A percentile compares a stretch with the other conserved stretches of the same genome.
These are phyloP conservation scores for Coelopa pilipes DNA, from an alignment of 2,888 invertebrate genomes.

Conservation along the genomic window DNA sequence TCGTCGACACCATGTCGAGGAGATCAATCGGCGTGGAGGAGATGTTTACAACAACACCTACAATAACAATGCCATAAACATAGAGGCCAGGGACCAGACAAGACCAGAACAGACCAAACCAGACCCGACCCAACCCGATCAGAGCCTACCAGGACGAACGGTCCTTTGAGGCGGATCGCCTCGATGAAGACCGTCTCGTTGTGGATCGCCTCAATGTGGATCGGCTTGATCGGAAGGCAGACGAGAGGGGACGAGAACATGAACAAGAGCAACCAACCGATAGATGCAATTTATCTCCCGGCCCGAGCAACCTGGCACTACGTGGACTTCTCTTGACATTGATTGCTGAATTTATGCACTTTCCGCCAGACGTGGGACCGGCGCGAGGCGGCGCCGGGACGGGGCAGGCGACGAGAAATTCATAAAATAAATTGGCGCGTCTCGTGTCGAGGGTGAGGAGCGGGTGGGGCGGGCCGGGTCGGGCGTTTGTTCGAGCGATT, in stretches of 20 bases:
- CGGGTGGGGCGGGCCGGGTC: too few species aligned
- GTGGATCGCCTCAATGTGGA: background rate
- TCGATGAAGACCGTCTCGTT: conserved; percentile 8
- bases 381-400: too few species aligned
- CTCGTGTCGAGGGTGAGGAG: background rate
- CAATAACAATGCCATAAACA: too few species aligned
- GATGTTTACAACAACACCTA: too few species aligned
- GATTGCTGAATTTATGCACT: conserved; percentile 30
- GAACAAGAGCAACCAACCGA: background rate
- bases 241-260: background rate
- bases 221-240: background rate
- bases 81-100: too few species aligned
- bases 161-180: background rate
- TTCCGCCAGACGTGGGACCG: background rate
- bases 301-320: too few species aligned
- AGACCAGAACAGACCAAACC: too few species aligned
- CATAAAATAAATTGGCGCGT: conserved; percentile 22
- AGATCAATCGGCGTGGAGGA: conserved; percentile 13
- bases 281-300: background rate
- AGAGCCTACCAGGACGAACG: too few species aligned
- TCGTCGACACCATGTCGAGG: conserved; percentile 10
- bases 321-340: conserved; percentile 38
- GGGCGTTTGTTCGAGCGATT: background rate
- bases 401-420: background rate
- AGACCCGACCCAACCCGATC: too few species aligned